Conservation (phyloP, 2,888 invertebrate species). For the Dendrolimus houi region DNA sequence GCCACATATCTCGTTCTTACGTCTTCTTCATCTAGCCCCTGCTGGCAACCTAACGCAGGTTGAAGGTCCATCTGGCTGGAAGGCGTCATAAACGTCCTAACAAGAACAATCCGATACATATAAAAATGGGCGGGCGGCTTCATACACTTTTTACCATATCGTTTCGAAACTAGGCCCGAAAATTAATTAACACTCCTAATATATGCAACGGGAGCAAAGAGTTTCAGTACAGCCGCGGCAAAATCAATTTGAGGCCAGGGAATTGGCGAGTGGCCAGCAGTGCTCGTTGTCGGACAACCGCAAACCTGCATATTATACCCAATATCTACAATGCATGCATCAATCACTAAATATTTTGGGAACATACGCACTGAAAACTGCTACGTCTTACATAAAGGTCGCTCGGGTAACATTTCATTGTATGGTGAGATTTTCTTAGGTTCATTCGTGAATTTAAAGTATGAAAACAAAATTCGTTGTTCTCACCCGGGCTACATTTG, state of each 20-base stretch:
- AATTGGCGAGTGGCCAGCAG: conserved; percentile 54
- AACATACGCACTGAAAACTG: not conserved
- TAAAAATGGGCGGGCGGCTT: too few species aligned
- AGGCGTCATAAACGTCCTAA: too few species aligned
- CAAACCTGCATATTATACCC: conserved; percentile 42
- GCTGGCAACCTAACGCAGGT: too few species aligned
- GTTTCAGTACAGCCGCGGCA: conserved; percentile 48
- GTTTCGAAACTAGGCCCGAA: conserved; percentile 10
- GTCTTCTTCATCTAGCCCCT: too few species aligned
- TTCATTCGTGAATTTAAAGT: too few species aligned
- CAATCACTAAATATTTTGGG: conserved; percentile 25
- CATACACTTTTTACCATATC: too few species aligned
- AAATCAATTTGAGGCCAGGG: conserved; percentile 67
- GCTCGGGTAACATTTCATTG: not conserved
- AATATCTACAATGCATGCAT: conserved; percentile 25
- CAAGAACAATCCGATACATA: too few species aligned
- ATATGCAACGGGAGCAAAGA: conserved; percentile 47
- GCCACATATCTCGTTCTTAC: too few species aligned
- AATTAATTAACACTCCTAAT: conserved; percentile 55
- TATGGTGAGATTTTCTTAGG: too few species aligned
- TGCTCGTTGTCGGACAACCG: conserved; percentile 36
- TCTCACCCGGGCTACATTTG: too few species aligned
- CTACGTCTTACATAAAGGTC: not conserved
- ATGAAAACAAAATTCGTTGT: too few species aligned
- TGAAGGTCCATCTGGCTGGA: too few species aligned